Conservation (phyloP, 2,888 invertebrate species). For the Prionchulus punctatus region DNA sequence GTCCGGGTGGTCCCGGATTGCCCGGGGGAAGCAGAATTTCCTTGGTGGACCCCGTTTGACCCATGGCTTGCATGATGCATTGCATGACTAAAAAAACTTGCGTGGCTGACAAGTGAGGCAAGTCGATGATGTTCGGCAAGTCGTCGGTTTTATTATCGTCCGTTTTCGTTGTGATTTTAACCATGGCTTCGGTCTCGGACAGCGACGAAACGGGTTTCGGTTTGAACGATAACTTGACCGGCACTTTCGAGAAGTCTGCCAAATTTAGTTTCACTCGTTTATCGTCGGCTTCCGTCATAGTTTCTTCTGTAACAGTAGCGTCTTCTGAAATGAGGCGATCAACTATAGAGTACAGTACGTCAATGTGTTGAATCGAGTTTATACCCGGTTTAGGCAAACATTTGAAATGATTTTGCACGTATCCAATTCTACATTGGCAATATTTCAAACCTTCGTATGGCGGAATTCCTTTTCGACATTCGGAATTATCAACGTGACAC, state of each 20-base stretch:
- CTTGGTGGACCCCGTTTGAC: slow-evolving; percentile 2
- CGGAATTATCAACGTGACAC: slow-evolving; percentile 4
- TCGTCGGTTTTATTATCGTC: neutral
- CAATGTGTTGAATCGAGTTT: neutral
- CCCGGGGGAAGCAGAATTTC: slow-evolving; percentile 6
- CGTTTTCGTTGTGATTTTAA: neutral
- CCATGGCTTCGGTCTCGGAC: neutral
- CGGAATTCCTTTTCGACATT: slow-evolving; percentile 8
- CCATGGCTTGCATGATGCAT: slow-evolving; percentile 10
- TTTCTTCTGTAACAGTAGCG: neutral
- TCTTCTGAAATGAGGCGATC: too few relatives aligned
- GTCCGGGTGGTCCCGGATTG: slow-evolving; percentile 2
- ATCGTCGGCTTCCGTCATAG: neutral
- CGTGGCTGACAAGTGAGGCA: slow-evolving; percentile 8
- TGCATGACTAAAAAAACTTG: slow-evolving; percentile 9
- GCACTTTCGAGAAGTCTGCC: neutral
- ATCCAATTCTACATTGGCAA: slow-evolving; percentile 10
- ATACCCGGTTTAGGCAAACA: slow-evolving; percentile 2
- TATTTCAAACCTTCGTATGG: slow-evolving; percentile 10
- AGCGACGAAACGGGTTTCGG: neutral
- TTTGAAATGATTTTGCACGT: slow-evolving; percentile 10
- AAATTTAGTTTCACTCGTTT: neutral
- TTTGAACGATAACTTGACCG: neutral
- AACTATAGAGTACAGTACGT: neutral
- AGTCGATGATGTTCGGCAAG: neutral